These are phyloP conservation scores for Spea multiplicata DNA, from an alignment of 2,113 vertebrate genomes.

Conservation along the genomic window DNA sequence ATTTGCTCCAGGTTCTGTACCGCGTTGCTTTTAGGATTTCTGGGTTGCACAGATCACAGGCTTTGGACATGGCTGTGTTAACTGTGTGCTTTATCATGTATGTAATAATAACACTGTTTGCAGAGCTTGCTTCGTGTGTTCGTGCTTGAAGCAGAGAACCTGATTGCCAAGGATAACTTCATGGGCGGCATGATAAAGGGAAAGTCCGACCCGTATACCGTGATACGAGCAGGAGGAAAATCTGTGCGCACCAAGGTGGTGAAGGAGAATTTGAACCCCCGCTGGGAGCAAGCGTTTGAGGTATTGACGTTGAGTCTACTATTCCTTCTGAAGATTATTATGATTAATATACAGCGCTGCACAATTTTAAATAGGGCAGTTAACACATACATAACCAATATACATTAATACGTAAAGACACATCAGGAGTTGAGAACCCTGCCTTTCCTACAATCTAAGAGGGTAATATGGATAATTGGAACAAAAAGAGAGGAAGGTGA, in stretches of 20 bases:
- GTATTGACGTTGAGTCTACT: conserved; percentile 52
- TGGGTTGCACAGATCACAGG: no score
- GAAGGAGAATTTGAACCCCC: conserved; percentile 85
- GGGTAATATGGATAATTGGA: no score
- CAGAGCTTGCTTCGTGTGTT: conserved; percentile 84
- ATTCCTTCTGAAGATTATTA: no score
- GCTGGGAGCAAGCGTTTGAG: conserved; percentile 89
- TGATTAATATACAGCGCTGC: no score
- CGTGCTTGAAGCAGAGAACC: conserved; percentile 79
- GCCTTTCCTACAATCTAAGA: no score
- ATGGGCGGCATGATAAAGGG: conserved; percentile 85
- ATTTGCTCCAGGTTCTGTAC: no score
- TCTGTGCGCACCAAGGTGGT: conserved; percentile 81
- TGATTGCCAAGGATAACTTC: conserved; percentile 89
- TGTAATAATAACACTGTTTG: conserved; percentile 9
- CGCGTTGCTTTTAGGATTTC: no score
- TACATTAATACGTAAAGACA: no score
- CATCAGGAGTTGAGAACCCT: no score
- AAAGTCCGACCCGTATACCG: conserved; percentile 88
- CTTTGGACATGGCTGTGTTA: neutral
- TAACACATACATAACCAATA: no score
- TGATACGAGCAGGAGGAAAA: conserved; percentile 75
- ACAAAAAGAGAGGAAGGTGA: no score
- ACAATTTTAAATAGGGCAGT: no score
- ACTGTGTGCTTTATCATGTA: neutral